A percentile compares a stretch with the other conserved stretches of the same genome.
phyloP scores from a whole-genome alignment of 2,113 vertebrate species.

The Takifugu flavidus region DNA sequence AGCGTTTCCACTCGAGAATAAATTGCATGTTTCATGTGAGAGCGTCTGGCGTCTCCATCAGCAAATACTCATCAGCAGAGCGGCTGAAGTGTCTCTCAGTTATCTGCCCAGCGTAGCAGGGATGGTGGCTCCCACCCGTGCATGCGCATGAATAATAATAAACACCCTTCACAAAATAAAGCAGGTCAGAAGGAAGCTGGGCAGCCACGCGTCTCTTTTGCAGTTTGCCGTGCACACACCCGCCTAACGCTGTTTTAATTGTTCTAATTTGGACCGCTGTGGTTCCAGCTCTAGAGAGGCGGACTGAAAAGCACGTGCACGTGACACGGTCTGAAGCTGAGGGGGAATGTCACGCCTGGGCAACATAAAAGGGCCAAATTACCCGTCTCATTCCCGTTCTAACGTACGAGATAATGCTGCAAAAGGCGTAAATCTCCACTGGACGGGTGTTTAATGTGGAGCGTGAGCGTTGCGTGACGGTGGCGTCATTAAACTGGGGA shows the following conservation, averaged over 20 bases:
- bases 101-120: constrained; percentile 9
- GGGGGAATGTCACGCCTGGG: constrained; percentile 33
- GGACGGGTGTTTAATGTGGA: not conserved
- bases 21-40: constrained; percentile 14
- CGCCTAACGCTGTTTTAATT: too few species aligned
- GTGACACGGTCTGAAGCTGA: constrained; percentile 23
- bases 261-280: too few species aligned
- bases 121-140: constrained; percentile 20
- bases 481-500: too few species aligned
- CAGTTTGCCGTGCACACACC: too few species aligned
- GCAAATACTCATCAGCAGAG: constrained; percentile 25
- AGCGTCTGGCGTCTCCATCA: constrained; percentile 11
- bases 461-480: too few species aligned
- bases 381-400: not conserved
- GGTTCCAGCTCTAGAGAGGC: not conserved
- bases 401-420: not conserved
- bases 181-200: not conserved
- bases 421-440: too few species aligned
- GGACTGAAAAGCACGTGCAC: constrained; percentile 22
- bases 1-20: constrained; percentile 12
- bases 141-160: constrained; percentile 41
- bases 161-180: constrained; percentile 14
- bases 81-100: constrained; percentile 35
- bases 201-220: too few species aligned
- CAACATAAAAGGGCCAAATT: not conserved